phyloP scores from a whole-genome alignment of 2,888 invertebrate genomes.

The Odontomyia ornata region DNA sequence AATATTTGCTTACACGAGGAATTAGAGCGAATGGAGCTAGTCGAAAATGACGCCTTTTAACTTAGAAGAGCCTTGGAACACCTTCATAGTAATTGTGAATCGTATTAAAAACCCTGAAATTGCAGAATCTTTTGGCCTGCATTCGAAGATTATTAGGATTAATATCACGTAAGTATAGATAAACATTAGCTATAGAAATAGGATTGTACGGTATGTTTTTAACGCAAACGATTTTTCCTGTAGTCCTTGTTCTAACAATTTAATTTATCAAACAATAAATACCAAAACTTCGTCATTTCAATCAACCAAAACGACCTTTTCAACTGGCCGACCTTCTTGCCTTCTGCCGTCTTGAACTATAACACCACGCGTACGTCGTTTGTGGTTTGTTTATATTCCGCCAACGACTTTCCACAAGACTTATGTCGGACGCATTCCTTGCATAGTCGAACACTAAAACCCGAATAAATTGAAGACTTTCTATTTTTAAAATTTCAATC shows the following conservation, averaged over 20 bases:
- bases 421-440: conserved; percentile 15
- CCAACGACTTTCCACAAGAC: conserved; percentile 5
- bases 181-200: too few species aligned
- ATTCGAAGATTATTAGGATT: too few species aligned
- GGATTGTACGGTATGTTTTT: too few species aligned
- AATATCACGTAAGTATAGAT: too few species aligned
- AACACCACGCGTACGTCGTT: not conserved
- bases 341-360: conserved; percentile 1
- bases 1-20: too few species aligned
- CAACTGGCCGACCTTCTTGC: not conserved
- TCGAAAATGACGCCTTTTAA: too few species aligned
- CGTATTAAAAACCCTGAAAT: too few species aligned
- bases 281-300: conserved; percentile 24
- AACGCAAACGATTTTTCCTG: too few species aligned
- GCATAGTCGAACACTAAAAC: not conserved
- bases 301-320: conserved; percentile 24
- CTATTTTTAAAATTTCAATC: conserved; percentile 38
- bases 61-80: too few species aligned
- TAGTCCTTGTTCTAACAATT: not conserved
- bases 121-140: too few species aligned
- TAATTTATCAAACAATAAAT: conserved; percentile 3
- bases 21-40: too few species aligned
- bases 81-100: too few species aligned
- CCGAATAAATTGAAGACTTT: conserved; percentile 23
- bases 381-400: conserved; percentile 37